Percentiles rank a stretch among this genome's conserved stretches.
Evolutionary conservation across 2,797 vertebrate species (phyloP).

Genomic region (Sebastes glaucus): DNA sequence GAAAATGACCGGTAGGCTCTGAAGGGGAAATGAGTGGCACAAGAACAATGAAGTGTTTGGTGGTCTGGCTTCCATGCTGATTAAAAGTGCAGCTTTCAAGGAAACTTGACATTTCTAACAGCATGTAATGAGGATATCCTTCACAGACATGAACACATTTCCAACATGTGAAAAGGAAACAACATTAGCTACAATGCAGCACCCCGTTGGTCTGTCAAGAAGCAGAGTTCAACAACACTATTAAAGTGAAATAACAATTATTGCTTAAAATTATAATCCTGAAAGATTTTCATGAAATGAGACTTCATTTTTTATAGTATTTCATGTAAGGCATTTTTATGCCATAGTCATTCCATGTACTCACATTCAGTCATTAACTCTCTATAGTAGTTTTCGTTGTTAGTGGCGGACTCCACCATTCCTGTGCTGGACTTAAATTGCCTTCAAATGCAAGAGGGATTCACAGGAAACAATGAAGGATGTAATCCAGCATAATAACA

Average conservation of each 20-base stretch:
- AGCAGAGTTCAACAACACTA: not conserved
- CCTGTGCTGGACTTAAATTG: not conserved
- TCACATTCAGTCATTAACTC: not conserved
- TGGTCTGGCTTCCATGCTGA: conserved; percentile 23
- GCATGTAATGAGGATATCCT: conserved; percentile 50
- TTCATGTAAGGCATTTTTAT: not conserved
- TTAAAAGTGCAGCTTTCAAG: conserved; percentile 39
- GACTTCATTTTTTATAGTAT: not conserved
- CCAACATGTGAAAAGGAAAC: conserved; percentile 16
- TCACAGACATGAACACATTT: conserved; percentile 36
- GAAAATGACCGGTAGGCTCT: conserved; percentile 5
- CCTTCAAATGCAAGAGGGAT: not conserved
- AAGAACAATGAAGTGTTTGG: conserved; percentile 37
- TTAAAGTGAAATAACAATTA: not conserved
- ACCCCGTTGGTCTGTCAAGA: not conserved
- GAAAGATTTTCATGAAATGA: not conserved
- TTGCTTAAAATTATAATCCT: not conserved
- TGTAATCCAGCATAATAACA: not conserved
- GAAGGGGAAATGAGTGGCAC: conserved; percentile 6
- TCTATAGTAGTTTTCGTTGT: not conserved
- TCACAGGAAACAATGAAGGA: not conserved
- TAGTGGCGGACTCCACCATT: not conserved
- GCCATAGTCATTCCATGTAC: not conserved
- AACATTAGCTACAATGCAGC: conserved; percentile 1
- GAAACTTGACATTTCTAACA: conserved; percentile 26